phyloP scores from a whole-genome alignment of 2,888 invertebrate genomes.

The Siphonodentalium dalli region DNA sequence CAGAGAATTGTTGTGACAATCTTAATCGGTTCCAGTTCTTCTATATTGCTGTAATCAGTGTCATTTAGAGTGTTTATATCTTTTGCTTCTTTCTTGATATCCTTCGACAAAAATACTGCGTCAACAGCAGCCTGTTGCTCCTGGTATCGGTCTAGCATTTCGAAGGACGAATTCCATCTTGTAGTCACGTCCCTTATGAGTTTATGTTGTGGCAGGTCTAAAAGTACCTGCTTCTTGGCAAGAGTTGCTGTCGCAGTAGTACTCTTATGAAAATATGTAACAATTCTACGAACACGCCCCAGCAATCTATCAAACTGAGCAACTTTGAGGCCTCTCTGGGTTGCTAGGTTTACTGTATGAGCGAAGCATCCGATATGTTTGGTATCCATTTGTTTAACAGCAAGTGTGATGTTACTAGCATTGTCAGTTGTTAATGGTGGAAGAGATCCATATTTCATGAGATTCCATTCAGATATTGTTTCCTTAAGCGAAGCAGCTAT shows the following conservation, averaged over 20 bases:
- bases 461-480: too few species aligned
- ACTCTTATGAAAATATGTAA: background rate
- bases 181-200: background rate
- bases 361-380: too few species aligned
- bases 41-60: background rate
- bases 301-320: background rate
- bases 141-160: background rate
- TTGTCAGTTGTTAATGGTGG: too few species aligned
- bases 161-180: conserved; percentile 3
- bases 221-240: background rate
- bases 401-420: too few species aligned
- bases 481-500: too few species aligned
- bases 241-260: background rate
- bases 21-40: conserved; percentile 1
- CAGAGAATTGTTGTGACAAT: conserved; percentile 4
- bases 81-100: conserved; percentile 1
- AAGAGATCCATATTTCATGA: too few species aligned
- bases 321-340: background rate
- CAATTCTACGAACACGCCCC: background rate
- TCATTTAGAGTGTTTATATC: background rate
- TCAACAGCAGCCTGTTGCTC: background rate
- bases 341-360: too few species aligned
- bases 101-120: background rate
- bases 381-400: too few species aligned
- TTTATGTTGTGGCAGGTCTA: background rate